Conservation (phyloP, 2,888 invertebrate species). For the Stenichneumon culpator region DNA sequence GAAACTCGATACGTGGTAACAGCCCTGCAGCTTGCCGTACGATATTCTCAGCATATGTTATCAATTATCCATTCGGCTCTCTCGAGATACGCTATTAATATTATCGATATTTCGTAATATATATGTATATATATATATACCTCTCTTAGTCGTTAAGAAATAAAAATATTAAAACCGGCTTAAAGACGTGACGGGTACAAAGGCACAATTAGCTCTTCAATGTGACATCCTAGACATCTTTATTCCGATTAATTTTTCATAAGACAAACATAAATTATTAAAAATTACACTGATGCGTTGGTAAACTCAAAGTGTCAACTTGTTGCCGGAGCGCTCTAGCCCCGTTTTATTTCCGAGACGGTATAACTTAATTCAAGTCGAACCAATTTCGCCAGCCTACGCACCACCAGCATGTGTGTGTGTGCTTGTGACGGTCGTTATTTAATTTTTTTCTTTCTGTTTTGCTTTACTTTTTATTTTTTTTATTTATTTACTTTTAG, state of each 20-base stretch:
- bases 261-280: conserved; percentile 83
- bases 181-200: conserved; percentile 72
- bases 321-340: conserved; percentile 58
- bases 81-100: conserved; percentile 31
- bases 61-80: conserved; percentile 48
- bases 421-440: conserved; percentile 45
- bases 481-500: background rate
- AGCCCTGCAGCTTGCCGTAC: conserved; percentile 15
- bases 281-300: conserved; percentile 81
- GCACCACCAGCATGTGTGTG: conserved; percentile 61
- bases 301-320: conserved; percentile 78
- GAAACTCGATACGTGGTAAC: conserved; percentile 17
- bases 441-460: conserved; percentile 10
- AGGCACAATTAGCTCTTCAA: conserved; percentile 75
- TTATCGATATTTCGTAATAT: background rate
- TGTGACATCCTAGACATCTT: conserved; percentile 78
- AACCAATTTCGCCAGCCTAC: conserved; percentile 66
- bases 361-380: conserved; percentile 59
- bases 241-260: conserved; percentile 74
- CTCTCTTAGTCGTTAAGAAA: background rate
- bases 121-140: background rate
- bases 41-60: conserved; percentile 44
- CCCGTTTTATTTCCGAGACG: conserved; percentile 70
- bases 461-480: conserved; percentile 15
- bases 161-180: conserved; percentile 39